Conservation (phyloP, 2,113 vertebrate genomes). For the Psammodynastes pulverulentus region DNA sequence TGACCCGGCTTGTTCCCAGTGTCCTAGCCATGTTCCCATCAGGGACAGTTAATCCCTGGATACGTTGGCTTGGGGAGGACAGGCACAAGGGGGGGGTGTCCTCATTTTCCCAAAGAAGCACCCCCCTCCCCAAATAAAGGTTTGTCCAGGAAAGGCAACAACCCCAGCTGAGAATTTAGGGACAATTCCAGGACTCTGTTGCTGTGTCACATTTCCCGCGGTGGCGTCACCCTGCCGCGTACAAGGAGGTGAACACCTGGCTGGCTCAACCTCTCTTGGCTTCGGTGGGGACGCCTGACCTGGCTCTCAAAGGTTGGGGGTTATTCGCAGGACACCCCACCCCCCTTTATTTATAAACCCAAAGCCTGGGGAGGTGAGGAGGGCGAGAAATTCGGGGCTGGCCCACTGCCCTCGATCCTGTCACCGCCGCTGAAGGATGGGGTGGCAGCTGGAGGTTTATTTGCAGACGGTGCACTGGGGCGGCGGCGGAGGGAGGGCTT, state of each 20-base stretch:
- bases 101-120: not conserved
- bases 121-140: not conserved
- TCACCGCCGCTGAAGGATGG: conserved; percentile 36
- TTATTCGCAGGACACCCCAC: too few species aligned
- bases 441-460: conserved; percentile 54
- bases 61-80: not conserved
- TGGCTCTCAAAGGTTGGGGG: too few species aligned
- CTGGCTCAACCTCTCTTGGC: too few species aligned
- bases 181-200: conserved; percentile 3
- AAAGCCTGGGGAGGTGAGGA: not conserved
- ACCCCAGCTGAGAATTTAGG: not conserved
- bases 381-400: not conserved
- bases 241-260: too few species aligned
- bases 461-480: conserved; percentile 52
- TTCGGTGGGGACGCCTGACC: too few species aligned
- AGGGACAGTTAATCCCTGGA: conserved; percentile 43
- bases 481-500: conserved; percentile 54
- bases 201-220: conserved; percentile 14
- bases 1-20: not conserved
- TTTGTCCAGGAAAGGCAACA: conserved; percentile 16
- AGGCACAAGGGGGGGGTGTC: not conserved
- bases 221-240: conserved; percentile 7
- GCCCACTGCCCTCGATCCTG: not conserved
- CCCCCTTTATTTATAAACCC: not conserved
- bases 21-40: not conserved